Percentiles rank a stretch among this genome's conserved stretches.
Evolutionary conservation across 2,797 vertebrate species (phyloP).

Genomic region (Enteromius unitaeniatus): DNA sequence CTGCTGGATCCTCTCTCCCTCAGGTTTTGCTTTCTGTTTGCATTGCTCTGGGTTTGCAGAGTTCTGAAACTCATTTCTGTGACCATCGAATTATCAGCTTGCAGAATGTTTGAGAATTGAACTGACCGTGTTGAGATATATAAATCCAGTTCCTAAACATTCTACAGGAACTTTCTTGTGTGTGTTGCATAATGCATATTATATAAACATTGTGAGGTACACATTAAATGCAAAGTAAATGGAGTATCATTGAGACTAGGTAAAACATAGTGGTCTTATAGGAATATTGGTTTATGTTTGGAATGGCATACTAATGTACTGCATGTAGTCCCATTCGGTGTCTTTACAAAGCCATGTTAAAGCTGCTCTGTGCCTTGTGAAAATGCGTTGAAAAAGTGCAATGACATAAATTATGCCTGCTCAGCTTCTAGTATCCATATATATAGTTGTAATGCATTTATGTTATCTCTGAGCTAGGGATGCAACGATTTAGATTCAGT

Average conservation of each 20-base stretch:
- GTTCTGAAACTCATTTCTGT: not conserved
- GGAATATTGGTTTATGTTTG: not conserved
- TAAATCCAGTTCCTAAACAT: not conserved
- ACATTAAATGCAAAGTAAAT: not conserved
- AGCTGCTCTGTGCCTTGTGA: not conserved
- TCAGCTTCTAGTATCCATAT: not conserved
- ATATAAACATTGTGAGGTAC: not conserved
- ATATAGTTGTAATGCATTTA: not conserved
- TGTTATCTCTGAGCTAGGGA: not conserved
- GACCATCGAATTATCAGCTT: not conserved
- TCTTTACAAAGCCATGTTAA: not conserved
- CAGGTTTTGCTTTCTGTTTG: not conserved
- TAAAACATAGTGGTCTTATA: not conserved
- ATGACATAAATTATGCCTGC: not conserved
- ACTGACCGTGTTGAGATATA: not conserved
- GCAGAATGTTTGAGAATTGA: not conserved
- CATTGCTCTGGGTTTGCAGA: not conserved
- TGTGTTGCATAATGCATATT: constrained; percentile 16
- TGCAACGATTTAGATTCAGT: too few species aligned
- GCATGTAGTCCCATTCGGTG: not conserved
- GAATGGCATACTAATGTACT: not conserved
- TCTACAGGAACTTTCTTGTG: not conserved
- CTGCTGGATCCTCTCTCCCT: constrained; percentile 39
- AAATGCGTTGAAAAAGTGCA: not conserved
- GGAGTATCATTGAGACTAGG: not conserved